A percentile compares a stretch with the other conserved stretches of the same genome.
Conservation (phyloP, 2,888 invertebrate genomes). For the Orthonychiurus folsomi region DNA sequence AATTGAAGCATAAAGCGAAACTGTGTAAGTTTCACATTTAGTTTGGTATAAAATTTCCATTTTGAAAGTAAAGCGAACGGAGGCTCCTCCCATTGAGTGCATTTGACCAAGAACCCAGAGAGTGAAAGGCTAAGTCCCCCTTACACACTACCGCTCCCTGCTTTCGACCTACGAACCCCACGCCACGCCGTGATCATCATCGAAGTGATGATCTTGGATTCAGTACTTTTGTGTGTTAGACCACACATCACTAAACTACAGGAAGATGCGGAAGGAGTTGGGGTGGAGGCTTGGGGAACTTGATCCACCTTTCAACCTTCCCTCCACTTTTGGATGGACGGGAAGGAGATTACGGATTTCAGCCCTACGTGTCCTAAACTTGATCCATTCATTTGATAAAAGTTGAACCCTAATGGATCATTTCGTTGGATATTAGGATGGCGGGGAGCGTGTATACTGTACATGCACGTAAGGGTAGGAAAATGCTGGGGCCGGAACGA, state of each 20-base stretch:
- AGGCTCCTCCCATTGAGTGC: too few species aligned
- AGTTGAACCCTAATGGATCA: conserved; percentile 13
- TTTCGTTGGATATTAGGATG: conserved; percentile 2
- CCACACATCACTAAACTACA: too few species aligned
- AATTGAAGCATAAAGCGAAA: conserved; percentile 14
- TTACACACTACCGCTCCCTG: too few species aligned
- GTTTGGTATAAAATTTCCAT: conserved; percentile 14
- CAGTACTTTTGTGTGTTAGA: too few species aligned
- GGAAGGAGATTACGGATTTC: not conserved
- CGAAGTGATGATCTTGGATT: not conserved
- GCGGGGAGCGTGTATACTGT: too few species aligned
- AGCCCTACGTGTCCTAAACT: not conserved
- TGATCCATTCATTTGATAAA: conserved; percentile 16
- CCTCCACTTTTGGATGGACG: not conserved
- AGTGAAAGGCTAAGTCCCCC: too few species aligned
- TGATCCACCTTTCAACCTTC: not conserved
- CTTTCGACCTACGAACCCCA: not conserved
- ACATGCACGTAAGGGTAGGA: not conserved
- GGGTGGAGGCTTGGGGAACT: too few species aligned
- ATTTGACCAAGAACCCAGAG: not conserved
- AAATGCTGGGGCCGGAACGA: not conserved
- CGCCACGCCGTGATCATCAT: too few species aligned
- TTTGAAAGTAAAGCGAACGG: conserved; percentile 1
- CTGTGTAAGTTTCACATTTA: conserved; percentile 12
- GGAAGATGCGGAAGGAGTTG: too few species aligned